A percentile compares a stretch with the other conserved stretches of the same genome.
Conservation (phyloP, 2,113 vertebrate genomes). For the Potamarius usumacintae region DNA sequence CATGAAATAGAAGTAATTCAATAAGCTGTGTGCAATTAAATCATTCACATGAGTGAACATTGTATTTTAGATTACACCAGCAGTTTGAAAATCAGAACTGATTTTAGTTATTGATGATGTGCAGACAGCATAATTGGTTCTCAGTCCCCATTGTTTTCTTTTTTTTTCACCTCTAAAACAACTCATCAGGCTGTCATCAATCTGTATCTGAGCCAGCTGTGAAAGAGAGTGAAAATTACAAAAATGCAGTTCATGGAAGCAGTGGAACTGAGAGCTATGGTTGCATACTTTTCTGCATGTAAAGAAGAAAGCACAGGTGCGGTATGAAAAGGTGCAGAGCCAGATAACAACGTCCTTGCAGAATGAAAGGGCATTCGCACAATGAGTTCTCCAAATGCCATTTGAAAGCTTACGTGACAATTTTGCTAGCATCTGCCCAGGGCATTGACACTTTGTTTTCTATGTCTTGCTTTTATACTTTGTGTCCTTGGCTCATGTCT, state of each 20-base stretch:
- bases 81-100: conserved; percentile 8
- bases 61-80: conserved; percentile 53
- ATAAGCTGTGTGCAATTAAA: conserved; percentile 63
- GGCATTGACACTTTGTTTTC: conserved; percentile 11
- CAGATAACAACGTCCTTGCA: conserved; percentile 25
- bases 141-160: background rate
- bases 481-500: conserved; percentile 5
- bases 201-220: background rate
- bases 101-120: conserved; percentile 3
- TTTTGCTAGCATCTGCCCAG: conserved; percentile 3
- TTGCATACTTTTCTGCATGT: background rate
- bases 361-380: conserved; percentile 16
- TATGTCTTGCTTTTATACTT: background rate
- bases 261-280: background rate
- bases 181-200: background rate
- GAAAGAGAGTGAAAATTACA: background rate
- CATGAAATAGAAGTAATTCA: conserved; percentile 56
- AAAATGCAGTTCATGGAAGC: background rate
- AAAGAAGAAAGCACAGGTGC: conserved; percentile 31
- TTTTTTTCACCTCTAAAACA: background rate
- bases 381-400: conserved; percentile 33
- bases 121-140: background rate
- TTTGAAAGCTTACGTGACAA: conserved; percentile 26
- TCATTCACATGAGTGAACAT: conserved; percentile 61
- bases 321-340: conserved; percentile 19